Percentiles rank a stretch among this genome's conserved stretches.
These are phyloP conservation scores for Cephalopachus bancanus DNA, from an alignment of 2,797 vertebrate genomes.

Conservation along the genomic window DNA sequence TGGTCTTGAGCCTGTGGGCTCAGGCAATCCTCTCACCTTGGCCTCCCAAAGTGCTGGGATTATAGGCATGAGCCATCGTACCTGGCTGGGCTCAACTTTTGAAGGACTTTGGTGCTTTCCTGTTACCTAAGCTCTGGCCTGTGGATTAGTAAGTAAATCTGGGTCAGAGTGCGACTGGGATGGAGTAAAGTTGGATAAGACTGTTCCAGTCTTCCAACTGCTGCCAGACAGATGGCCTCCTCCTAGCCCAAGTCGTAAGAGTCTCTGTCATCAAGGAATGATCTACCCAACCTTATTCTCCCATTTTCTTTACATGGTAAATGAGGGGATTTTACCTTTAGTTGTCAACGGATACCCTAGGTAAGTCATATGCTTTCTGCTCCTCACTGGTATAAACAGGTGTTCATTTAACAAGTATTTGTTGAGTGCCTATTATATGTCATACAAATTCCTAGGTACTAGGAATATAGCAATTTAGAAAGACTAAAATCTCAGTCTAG, in stretches of 20 bases:
- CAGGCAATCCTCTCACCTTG: too few species aligned
- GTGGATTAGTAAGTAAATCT: slow-evolving; percentile 93
- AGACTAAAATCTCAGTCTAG: neutral
- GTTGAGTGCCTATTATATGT: neutral
- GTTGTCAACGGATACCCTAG: neutral
- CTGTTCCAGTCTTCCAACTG: fast-evolving
- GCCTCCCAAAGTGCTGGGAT: too few species aligned
- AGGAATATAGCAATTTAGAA: neutral
- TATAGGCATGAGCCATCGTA: too few species aligned
- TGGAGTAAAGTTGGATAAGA: neutral
- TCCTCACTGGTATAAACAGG: neutral
- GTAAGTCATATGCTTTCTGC: neutral
- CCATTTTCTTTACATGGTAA: neutral
- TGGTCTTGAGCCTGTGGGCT: too few species aligned
- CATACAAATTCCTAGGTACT: neutral
- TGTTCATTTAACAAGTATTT: neutral
- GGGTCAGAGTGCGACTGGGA: neutral
- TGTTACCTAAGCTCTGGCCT: slow-evolving; percentile 95
- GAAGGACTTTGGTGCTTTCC: slow-evolving; percentile 96
- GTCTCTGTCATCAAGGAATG: neutral
- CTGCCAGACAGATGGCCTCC: neutral
- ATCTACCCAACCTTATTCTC: neutral
- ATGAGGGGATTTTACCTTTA: neutral
- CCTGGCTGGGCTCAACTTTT: slow-evolving; percentile 75
- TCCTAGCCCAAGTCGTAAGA: neutral